Base-by-base conservation (phyloP, 1,140 invertebrate species). In the Andricus grossulariae region DNA sequence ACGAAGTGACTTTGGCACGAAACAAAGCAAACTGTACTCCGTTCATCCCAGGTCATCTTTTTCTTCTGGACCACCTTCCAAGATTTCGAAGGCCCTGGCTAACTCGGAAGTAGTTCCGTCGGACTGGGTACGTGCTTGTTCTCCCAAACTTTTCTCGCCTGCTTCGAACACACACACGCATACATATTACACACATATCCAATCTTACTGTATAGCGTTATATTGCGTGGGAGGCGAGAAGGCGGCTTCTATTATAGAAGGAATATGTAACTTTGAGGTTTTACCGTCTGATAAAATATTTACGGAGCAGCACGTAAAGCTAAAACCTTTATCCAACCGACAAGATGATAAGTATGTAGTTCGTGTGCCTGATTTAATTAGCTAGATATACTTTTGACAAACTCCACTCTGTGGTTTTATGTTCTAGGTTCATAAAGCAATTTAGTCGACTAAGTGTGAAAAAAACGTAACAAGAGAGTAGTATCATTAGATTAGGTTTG, bases 1-100 rank as follows among this genome's bases (percentile, higher is more conserved):
- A 66, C 60, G 60, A 66, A 66, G 60, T 66, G 60, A 66, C 60
- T 66, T 66, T 66, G 60, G 60, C 60, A 66, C 60, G 60, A 66
- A 25, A 66, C 60, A 66, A 66, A 66, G 60, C 16, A 66, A 16
- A 66, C 60, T 16, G n/a, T 32, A 32, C 25, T 66, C 39, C n/a
- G 32, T 66, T 45, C 60, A 45, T 66, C 16, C 21, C 25, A 39
- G 60, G 60, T 66, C 25, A 66, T 66, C 60, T 66, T 66, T 66
- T 66, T 66, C 32, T 66, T 32, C 13, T 66, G 60, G 25, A 66
- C 60, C 60, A 66, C 25, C 60, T 66, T 66, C 32, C n/a, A 66
- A 66, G 60, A 66, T 66, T 66, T 66, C 25, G 60, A 66, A 66
- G 60, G 15, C 25, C 60, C 60, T 66, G 13, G 60, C 3, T 66